Base-by-base conservation (phyloP, 2,888 invertebrate species). In the Dynastes hyllus region DNA sequence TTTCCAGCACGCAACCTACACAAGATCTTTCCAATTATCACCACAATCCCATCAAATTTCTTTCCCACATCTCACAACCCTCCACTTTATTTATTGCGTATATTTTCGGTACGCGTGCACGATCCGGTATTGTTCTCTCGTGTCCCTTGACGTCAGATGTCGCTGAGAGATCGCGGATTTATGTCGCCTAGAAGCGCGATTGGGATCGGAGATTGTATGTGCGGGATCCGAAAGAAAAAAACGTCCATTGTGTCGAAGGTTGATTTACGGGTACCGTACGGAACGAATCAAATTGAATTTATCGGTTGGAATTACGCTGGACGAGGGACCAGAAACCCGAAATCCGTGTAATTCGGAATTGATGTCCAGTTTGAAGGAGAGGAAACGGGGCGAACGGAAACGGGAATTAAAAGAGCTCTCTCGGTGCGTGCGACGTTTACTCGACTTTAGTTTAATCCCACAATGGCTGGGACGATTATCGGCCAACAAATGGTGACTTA, bases 341-440 rank as follows among this genome's bases (percentile, higher is more conserved):
- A 55, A 55, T 55, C 55, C 55, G 55, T 55, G 55, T 55, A 55
- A 55, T 55, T 55, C 16, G 55, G 55, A 55, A 55, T 55, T 55
- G 55, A 55, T 55, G 55, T 13, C 16, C n/a, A 8, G 45, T 55
- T 16, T n/a, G 11, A 55, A n/a, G 16, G 16, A n/a, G 55, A 16
- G 16, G 55, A 55, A 55, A 16, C 55, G 55, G n/a, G 2, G 2
- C n/a, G 16, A 55, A 4, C 16, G 1, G 16, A 4, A 55, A 13
- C 16, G 55, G 51, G 51, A 55, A 55, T 55, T 55, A 13, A 16
- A 16, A n/a, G 55, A n/a, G 55, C 45, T 45, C 11, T 45, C 2
- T 11, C 9, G 8, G 11, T 45, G 32, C 5, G 32, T 37, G 5
- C 45, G 45, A 45, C 45, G 45, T 45, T 45, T 11, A 45, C 45